phyloP scores from a whole-genome alignment of 1,140 invertebrate genomes.

The Drosophila willistoni region DNA sequence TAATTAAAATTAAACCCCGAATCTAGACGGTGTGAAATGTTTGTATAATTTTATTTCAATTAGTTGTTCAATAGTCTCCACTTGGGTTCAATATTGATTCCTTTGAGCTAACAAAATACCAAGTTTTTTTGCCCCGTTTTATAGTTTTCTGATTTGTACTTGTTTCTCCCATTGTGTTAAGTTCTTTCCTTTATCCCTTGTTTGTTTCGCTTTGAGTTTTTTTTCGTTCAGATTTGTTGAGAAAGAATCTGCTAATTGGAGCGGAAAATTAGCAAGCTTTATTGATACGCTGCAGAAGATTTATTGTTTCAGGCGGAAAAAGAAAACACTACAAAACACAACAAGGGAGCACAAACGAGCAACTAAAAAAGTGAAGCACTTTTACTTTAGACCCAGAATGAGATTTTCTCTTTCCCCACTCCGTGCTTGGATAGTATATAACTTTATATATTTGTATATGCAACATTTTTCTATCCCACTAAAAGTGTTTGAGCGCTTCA shows the following conservation, averaged over 20 bases:
- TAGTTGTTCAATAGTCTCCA: neutral
- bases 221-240: constrained; percentile 38
- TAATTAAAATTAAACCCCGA: too few species aligned
- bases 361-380: constrained; percentile 15
- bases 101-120: constrained; percentile 24
- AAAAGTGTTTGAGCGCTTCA: constrained; percentile 19
- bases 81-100: constrained; percentile 2
- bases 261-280: constrained; percentile 76
- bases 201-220: neutral
- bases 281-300: constrained; percentile 67
- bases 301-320: constrained; percentile 55
- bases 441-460: constrained; percentile 45
- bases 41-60: neutral
- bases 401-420: neutral
- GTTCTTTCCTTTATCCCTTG: constrained; percentile 47
- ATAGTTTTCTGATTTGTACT: constrained; percentile 20
- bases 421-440: constrained; percentile 25
- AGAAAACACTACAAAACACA: constrained; percentile 2
- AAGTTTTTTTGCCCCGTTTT: constrained; percentile 14
- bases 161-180: constrained; percentile 42
- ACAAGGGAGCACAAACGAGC: neutral
- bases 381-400: constrained; percentile 14
- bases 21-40: neutral
- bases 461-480: constrained; percentile 40
- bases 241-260: constrained; percentile 73